Evolutionary conservation across 2,888 invertebrate genomes (phyloP), one percentile per base, ranked within the genome.

Genomic region (Galerucella nymphaeae): DNA sequence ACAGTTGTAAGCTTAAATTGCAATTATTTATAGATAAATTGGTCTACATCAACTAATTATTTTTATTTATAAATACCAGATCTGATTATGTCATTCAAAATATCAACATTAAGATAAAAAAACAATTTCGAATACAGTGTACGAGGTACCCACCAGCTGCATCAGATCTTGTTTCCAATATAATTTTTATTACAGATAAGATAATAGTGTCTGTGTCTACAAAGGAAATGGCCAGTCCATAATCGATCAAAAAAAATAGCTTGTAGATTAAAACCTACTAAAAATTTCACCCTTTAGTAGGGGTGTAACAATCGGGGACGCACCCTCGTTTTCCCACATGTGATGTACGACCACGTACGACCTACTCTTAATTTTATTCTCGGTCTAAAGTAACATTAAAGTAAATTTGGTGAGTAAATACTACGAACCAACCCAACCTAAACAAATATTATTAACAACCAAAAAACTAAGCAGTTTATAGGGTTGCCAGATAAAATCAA

Each of bases 251-350:
- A 41, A 67, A 55, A 67, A 50, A 67, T 45, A 18, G 59, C 67
- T 59, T 67, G 67, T 61, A 59, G 59, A 67, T 67, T 67, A 65
- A 63, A 62, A 55, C 62, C 69, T 70, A 70, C 70, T 63, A 63
- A 70, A 70, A 70, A 70, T 70, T 70, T 63, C 70, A 70, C 63
- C 63, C 70, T 57, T 57, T 23, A 57, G 55, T 59, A 30, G 45
- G 70, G 70, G 70, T 70, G 63, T n/a, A 57, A 41, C 45, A 42
- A 20, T 16, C 70, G 63, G 70, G 70, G 70, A 55, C 63, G 70
- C 63, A 57, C 70, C 70, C 70, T 70, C 63, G 57, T 64, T 55
- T 70, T 63, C 70, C 63, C 70, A 70, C 57, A 70, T 64, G 63
- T 63, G 70, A 63, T 70, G 57, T 63, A 70, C 63, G 55, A 23